Conservation (phyloP, 2,888 invertebrate genomes). For the Charanyca ferruginea region DNA sequence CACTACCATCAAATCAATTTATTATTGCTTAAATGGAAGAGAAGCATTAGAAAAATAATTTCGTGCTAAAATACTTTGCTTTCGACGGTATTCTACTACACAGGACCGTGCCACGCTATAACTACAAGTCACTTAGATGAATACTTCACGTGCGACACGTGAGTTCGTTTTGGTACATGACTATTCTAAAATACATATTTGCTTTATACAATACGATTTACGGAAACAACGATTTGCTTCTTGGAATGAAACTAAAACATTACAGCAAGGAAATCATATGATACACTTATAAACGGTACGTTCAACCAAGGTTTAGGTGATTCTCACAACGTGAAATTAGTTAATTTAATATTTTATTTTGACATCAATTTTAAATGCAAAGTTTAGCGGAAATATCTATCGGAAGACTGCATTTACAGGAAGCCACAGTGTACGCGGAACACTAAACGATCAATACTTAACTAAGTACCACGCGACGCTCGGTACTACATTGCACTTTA, state of each 20-base stretch:
- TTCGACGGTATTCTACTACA: slow-evolving; percentile 80
- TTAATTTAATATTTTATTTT: slow-evolving; percentile 72
- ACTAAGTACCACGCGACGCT: slow-evolving; percentile 85
- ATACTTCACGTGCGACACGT: slow-evolving; percentile 64
- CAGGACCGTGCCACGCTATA: slow-evolving; percentile 78
- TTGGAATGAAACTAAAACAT: slow-evolving; percentile 76
- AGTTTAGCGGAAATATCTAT: slow-evolving; percentile 88
- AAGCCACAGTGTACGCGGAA: slow-evolving; percentile 89
- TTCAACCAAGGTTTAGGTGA: slow-evolving; percentile 56
- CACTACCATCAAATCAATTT: slow-evolving; percentile 88
- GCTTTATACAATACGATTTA: slow-evolving; percentile 71
- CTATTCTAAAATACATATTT: slow-evolving; percentile 68
- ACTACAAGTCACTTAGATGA: slow-evolving; percentile 77
- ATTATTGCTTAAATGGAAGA: slow-evolving; percentile 88
- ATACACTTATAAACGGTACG: slow-evolving; percentile 61
- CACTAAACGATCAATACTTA: slow-evolving; percentile 86
- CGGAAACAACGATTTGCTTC: slow-evolving; percentile 78
- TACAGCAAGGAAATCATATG: slow-evolving; percentile 59
- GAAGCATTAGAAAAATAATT: slow-evolving; percentile 89
- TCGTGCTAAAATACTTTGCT: slow-evolving; percentile 83
- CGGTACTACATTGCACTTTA: slow-evolving; percentile 86
- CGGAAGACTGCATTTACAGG: slow-evolving; percentile 91
- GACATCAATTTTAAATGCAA: slow-evolving; percentile 88
- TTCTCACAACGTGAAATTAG: slow-evolving; percentile 62
- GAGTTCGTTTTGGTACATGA: slow-evolving; percentile 66